Evolutionary conservation across 30 jellyfish, hydroid and myxozoan genomes (phyloP).

Genomic region (Nemopilema nomurai): DNA sequence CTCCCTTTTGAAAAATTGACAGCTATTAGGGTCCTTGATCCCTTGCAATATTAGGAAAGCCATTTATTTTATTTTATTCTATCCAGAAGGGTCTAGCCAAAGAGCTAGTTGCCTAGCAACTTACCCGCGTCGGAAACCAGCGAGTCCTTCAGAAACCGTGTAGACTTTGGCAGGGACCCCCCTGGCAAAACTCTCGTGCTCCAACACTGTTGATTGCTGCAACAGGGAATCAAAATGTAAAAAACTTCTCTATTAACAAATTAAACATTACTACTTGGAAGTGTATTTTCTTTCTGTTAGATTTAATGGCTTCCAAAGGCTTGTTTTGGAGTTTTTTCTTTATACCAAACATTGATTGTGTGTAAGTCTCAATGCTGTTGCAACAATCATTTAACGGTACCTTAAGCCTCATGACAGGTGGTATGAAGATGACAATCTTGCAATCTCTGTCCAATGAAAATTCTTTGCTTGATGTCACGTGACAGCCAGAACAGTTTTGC

Average conservation of each 20-base stretch:
- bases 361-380: too few relatives aligned
- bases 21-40: too few relatives aligned
- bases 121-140: slow-evolving; percentile 19
- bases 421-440: slow-evolving; percentile 36
- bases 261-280: too few relatives aligned
- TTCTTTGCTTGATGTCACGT: slow-evolving; percentile 17
- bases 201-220: not conserved
- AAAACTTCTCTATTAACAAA: not conserved
- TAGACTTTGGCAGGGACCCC: slow-evolving; percentile 28
- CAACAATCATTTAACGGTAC: not conserved
- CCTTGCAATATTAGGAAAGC: not conserved
- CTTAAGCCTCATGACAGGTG: slow-evolving; percentile 23
- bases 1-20: too few relatives aligned
- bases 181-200: slow-evolving; percentile 22
- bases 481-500: slow-evolving; percentile 33
- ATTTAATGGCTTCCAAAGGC: not conserved
- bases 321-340: too few relatives aligned
- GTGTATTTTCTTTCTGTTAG: too few relatives aligned
- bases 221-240: not conserved
- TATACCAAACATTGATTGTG: too few relatives aligned
- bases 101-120: too few relatives aligned
- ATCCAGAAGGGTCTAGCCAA: too few relatives aligned
- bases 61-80: too few relatives aligned
- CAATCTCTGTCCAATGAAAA: slow-evolving; percentile 8
- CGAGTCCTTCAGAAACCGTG: slow-evolving; percentile 26